Base-by-base conservation (phyloP, 2,888 invertebrate species). In the Hoplodrina ambigua region DNA sequence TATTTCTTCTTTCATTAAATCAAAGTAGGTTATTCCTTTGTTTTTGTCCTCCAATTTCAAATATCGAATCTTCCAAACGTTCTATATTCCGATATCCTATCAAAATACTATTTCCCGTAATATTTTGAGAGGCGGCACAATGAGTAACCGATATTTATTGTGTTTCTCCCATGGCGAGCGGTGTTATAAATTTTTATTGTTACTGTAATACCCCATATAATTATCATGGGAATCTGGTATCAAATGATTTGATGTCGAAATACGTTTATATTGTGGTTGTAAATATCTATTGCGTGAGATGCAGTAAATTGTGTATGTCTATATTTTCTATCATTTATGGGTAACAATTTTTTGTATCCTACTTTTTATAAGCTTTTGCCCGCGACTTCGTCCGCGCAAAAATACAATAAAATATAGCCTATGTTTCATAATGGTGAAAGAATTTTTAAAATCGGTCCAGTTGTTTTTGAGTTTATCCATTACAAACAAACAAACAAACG, bases 211-310 rank as follows among this genome's bases (percentile, higher is more conserved):
- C 80, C 78, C 83, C 70, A 81, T 82, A 81, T 87, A 88, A 89
- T 89, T 87, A 85, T 85, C 88, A 87, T 88, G 88, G 84, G 89
- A 88, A 86, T 72, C 64, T 81, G 76, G 82, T 78, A 79, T 84
- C 81, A 69, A 82, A 82, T 80, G 63, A 72, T 80, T 82, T 80
- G 80, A 80, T 82, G 53, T 72, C 41, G 41, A 54, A 78, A 75
- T 82, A 66, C 56, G 52, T 73, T 80, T 82, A 70, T 68, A 60
- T 13, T 59, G 57, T 37, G 57, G 65, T 41, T 63, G 56, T 83
- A 81, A 87, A 82, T 84, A 78, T 83, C 52, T 58, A 73, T 72
- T 71, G 65, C 79, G 61, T 58, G 17, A 67, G 59, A 66, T 61
- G 49, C 15, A 52, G 58, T 60, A 56, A 30, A 78, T 55, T 71